Percentiles rank a stretch among this genome's conserved stretches.
These are phyloP conservation scores for Gallinago paraguaiae DNA, from an alignment of 2,113 vertebrate genomes.

Conservation along the genomic window DNA sequence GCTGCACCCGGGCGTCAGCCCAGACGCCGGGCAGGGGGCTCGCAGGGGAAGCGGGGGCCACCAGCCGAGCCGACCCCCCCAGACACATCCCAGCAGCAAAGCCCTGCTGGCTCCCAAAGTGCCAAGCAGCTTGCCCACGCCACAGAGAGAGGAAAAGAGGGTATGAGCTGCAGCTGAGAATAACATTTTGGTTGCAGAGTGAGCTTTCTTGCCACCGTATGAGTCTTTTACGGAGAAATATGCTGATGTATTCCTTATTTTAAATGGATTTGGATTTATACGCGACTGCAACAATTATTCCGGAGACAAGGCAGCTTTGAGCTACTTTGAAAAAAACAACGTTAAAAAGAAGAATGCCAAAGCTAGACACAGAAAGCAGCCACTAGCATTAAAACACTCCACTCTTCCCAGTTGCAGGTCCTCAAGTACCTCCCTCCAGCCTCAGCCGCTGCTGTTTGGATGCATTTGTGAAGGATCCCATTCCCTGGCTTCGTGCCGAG, in stretches of 20 bases:
- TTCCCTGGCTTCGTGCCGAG: rapidly evolving
- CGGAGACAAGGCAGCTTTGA: neutral
- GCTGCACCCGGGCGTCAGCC: rapidly evolving
- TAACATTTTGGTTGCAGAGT: neutral
- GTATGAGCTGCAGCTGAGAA: neutral
- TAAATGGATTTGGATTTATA: neutral
- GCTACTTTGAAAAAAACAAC: neutral
- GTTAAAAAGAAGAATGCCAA: neutral
- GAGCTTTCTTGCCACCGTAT: neutral
- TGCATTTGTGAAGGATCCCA: neutral
- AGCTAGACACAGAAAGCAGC: neutral
- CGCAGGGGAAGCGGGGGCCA: neutral
- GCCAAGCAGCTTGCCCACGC: rapidly evolving
- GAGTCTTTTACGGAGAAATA: neutral
- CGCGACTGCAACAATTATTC: rapidly evolving
- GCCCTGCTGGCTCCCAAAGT: neutral
- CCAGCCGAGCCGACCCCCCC: rapidly evolving
- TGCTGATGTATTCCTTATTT: neutral
- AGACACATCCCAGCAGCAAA: neutral
- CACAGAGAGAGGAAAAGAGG: neutral
- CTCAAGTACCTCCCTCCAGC: neutral
- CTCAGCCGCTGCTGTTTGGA: rapidly evolving
- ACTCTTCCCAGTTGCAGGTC: neutral
- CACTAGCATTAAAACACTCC: neutral
- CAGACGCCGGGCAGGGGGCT: neutral